Evolutionary conservation across 2,797 vertebrate genomes (phyloP).

Genomic region (Cryptoprocta ferox): DNA sequence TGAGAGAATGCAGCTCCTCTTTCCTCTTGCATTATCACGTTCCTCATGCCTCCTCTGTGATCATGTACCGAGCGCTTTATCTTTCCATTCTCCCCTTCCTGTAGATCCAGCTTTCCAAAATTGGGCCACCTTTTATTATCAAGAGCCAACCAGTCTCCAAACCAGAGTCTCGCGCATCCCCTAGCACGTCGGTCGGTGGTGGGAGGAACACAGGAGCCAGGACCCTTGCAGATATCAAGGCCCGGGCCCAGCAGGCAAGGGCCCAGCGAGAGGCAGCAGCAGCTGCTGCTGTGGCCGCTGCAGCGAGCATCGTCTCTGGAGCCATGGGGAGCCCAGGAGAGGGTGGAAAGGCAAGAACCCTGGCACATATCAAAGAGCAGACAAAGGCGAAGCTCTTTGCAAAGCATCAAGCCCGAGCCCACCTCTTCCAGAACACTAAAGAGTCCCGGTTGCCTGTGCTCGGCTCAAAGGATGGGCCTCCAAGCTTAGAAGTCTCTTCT

Average conservation of each 20-base stretch:
- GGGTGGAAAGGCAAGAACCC: constrained; percentile 88
- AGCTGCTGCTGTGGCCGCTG: constrained; percentile 89
- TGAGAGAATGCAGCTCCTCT: neutral
- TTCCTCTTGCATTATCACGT: fast-evolving
- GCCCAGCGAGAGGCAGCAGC: constrained; percentile 91
- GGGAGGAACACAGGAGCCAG: constrained; percentile 91
- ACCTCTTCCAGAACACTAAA: constrained; percentile 87
- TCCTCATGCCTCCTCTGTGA: neutral
- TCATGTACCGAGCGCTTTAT: neutral
- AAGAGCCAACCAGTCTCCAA: constrained; percentile 90
- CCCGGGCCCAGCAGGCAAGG: constrained; percentile 90
- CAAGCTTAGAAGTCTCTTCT: constrained; percentile 83
- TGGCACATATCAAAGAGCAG: constrained; percentile 91
- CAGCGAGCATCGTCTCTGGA: constrained; percentile 89
- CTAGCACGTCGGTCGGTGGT: constrained; percentile 82
- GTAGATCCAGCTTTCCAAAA: constrained; percentile 92
- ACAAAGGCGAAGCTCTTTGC: constrained; percentile 91
- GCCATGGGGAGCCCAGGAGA: constrained; percentile 89
- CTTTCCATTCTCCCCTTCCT: constrained; percentile 64
- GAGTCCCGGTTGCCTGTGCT: constrained; percentile 84
- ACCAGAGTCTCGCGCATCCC: constrained; percentile 87
- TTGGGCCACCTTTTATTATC: constrained; percentile 91
- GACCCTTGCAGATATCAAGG: constrained; percentile 92
- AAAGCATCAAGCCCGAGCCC: constrained; percentile 89
- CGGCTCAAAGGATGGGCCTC: constrained; percentile 85